Base-by-base conservation (phyloP, 2,888 invertebrate genomes). In the Cryptocephalus moraei region DNA sequence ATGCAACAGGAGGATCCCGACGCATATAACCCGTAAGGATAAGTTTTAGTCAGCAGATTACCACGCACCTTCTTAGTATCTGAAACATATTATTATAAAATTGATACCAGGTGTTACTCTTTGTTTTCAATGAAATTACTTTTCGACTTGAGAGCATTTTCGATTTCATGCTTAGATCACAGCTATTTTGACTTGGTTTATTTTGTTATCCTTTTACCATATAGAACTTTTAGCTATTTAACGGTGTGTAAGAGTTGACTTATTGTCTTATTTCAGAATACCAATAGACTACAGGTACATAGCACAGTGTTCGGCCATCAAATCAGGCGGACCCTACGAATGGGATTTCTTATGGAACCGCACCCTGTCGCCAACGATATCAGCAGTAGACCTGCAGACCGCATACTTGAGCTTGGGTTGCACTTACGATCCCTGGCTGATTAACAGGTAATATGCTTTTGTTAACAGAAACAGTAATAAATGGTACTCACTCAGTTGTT, bases 321-420 rank as follows among this genome's bases (percentile, higher is more conserved):
- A 74, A 46, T 67, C 78, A 48, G 87, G 88, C 38, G 78, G 77
- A 0, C 68, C 76, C 14, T 70, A 71, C 0, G 86, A 86, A 62
- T 90, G 86, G 80, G 75, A 84, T 33, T 82, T 83, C 65, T 70
- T 86, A 36, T 84, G 82, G 78, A 58, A 74, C 4, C 70, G 78
- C 56, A 86, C 82, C 69, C 58, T 69, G 33, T 73, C 73, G 44
- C 71, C 81, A 1, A 75, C 76, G 10, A 78, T 81, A 41, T 81
- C 82, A 1, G 70, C 75, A 1, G 78, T 71, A 9, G 53, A 75
- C 69, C 63, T 68, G 33, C 66, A 75, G 51, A 67, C 73, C 43
- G 71, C 77, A 39, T 70, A 69, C 59, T 71, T 70, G 51, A 64
- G 65, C 45, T 64, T 80, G 54, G 75, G 79, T n/a, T 72, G 73